Evolutionary conservation across 1,140 invertebrate species (phyloP).

Genomic region (Drosophila sturtevanti): DNA sequence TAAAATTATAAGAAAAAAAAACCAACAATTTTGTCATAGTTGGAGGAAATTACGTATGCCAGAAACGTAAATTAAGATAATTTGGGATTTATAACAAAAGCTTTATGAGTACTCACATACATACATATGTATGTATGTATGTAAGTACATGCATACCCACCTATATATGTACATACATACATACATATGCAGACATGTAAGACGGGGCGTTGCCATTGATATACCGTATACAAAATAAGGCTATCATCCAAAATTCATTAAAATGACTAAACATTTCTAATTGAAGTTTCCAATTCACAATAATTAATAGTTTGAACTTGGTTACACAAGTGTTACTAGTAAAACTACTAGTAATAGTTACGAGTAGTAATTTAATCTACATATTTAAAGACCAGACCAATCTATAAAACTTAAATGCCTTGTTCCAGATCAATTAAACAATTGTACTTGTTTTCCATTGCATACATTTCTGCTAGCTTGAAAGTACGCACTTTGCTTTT

Average conservation of each 20-base stretch:
- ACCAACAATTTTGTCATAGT: constrained; percentile 70
- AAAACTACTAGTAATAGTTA: too few relatives aligned
- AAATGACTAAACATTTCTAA: too few relatives aligned
- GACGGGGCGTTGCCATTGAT: constrained; percentile 2
- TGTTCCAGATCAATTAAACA: background rate
- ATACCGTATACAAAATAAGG: background rate
- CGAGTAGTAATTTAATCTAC: too few relatives aligned
- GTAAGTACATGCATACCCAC: too few relatives aligned
- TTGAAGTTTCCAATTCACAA: too few relatives aligned
- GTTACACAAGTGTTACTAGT: too few relatives aligned
- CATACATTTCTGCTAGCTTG: background rate
- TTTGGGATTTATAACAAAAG: constrained; percentile 40
- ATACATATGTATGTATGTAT: too few relatives aligned
- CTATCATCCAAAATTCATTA: background rate
- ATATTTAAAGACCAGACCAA: too few relatives aligned
- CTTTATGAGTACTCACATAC: too few relatives aligned
- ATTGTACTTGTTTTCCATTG: background rate
- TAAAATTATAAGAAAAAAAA: constrained; percentile 38
- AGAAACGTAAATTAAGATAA: constrained; percentile 71
- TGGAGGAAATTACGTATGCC: constrained; percentile 63
- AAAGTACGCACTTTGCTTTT: background rate
- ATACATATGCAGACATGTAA: background rate
- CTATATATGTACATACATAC: too few relatives aligned
- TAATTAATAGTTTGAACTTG: too few relatives aligned
- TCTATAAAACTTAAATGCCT: too few relatives aligned